Percentiles rank a stretch among this genome's conserved stretches.
Evolutionary conservation across 2,797 vertebrate genomes (phyloP).

Genomic region (Silurus lanzhouensis): DNA sequence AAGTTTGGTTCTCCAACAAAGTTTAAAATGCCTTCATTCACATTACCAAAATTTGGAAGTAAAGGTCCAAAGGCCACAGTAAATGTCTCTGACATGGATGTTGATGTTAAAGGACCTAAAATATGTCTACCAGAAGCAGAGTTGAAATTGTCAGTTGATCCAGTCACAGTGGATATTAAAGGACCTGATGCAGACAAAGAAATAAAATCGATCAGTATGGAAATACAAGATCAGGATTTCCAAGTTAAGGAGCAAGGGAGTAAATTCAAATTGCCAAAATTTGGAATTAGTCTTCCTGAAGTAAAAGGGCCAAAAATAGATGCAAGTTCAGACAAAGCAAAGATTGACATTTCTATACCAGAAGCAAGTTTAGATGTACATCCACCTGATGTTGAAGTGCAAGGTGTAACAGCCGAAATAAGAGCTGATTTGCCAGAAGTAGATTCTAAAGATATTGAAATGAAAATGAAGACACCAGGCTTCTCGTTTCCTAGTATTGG

Average conservation of each 20-base stretch:
- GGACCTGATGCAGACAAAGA: not conserved
- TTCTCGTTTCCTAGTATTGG: no score
- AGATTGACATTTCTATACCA: constrained; percentile 34
- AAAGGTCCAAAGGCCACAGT: no score
- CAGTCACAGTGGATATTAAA: constrained; percentile 8
- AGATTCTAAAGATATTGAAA: no score
- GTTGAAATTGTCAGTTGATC: not conserved
- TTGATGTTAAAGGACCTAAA: constrained; percentile 47
- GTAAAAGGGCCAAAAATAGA: constrained; percentile 44
- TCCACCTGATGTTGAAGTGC: not conserved
- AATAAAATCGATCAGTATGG: not conserved
- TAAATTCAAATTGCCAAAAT: constrained; percentile 54
- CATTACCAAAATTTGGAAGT: no score
- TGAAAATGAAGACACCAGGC: no score
- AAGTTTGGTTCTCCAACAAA: no score
- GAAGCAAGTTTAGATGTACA: constrained; percentile 26
- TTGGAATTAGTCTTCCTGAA: constrained; percentile 42
- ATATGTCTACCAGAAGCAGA: constrained; percentile 4
- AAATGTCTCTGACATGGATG: no score
- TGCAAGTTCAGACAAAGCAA: not conserved
- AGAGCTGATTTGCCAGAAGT: not conserved
- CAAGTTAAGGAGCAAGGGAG: constrained; percentile 34
- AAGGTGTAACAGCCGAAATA: not conserved
- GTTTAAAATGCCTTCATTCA: no score
- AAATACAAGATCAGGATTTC: constrained; percentile 15